Evolutionary conservation across 1,140 invertebrate species (phyloP).

Genomic region (Leptinotarsa texana): DNA sequence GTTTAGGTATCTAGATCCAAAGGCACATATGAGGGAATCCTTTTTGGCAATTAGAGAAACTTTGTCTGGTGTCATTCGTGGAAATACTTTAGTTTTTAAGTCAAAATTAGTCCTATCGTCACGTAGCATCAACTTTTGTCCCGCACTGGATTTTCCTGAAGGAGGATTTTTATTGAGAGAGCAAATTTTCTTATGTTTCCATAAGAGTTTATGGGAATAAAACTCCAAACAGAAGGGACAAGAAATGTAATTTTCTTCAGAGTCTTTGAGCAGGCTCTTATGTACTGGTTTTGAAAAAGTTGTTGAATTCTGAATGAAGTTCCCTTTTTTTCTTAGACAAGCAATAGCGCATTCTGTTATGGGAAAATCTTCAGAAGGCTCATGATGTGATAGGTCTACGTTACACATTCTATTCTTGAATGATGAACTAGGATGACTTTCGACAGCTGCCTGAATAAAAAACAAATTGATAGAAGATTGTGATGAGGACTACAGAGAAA

Average conservation of each 20-base stretch:
- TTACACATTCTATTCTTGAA: no score
- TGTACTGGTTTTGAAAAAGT: conserved; percentile 9
- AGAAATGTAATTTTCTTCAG: not conserved
- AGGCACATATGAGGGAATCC: conserved; percentile 41
- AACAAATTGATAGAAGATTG: no score
- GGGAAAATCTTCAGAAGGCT: no score
- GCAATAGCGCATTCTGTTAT: conserved; percentile 14
- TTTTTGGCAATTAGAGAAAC: conserved; percentile 38
- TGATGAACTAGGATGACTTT: no score
- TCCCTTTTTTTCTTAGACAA: conserved; percentile 28
- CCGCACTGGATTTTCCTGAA: not conserved
- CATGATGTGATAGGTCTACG: no score
- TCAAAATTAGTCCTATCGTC: conserved; percentile 12
- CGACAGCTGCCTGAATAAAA: no score
- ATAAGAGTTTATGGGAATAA: conserved; percentile 12
- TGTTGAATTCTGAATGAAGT: conserved; percentile 23
- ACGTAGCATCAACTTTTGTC: conserved; percentile 8
- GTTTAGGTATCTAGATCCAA: conserved; percentile 34
- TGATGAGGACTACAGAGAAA: no score
- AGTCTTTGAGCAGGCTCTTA: not conserved
- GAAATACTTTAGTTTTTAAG: conserved; percentile 38
- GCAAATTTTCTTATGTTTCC: conserved; percentile 6
- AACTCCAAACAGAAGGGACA: conserved; percentile 13
- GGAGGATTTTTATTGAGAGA: not conserved
- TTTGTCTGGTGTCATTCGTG: conserved; percentile 39